phyloP scores from a whole-genome alignment of 2,888 invertebrate species.

The Rotaria macrura region DNA sequence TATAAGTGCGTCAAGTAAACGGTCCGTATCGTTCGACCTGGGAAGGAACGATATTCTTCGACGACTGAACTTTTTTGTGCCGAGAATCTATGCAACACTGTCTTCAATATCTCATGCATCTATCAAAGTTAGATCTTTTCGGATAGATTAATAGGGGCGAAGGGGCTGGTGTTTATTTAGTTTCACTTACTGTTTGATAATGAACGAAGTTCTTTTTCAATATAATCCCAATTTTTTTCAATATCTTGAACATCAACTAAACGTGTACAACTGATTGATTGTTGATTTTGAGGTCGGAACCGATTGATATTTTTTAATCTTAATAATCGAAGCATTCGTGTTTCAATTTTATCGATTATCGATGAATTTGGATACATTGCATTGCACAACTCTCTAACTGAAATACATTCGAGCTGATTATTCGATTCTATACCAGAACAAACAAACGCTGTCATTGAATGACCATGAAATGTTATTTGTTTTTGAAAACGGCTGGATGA shows the following conservation, averaged over 20 bases:
- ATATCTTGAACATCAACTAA: background rate
- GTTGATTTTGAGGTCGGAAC: constrained; percentile 15
- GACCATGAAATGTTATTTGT: background rate
- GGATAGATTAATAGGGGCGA: no score
- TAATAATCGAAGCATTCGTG: background rate
- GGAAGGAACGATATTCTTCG: no score
- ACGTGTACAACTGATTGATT: background rate
- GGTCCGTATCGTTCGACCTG: no score
- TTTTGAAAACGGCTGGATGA: background rate
- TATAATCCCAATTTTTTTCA: constrained; percentile 13
- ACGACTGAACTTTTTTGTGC: no score
- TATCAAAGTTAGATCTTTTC: no score
- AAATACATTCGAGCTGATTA: background rate
- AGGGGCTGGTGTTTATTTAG: no score
- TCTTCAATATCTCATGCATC: no score
- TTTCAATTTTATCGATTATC: background rate
- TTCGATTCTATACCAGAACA: background rate
- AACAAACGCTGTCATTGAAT: background rate
- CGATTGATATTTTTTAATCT: background rate
- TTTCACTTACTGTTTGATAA: background rate
- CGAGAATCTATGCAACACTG: no score
- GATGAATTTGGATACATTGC: background rate
- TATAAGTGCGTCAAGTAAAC: no score
- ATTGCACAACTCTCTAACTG: background rate
- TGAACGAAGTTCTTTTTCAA: background rate